A percentile compares a stretch with the other conserved stretches of the same genome.
Conservation (phyloP, 1,140 invertebrate species). For the Aphidius gifuensis region DNA sequence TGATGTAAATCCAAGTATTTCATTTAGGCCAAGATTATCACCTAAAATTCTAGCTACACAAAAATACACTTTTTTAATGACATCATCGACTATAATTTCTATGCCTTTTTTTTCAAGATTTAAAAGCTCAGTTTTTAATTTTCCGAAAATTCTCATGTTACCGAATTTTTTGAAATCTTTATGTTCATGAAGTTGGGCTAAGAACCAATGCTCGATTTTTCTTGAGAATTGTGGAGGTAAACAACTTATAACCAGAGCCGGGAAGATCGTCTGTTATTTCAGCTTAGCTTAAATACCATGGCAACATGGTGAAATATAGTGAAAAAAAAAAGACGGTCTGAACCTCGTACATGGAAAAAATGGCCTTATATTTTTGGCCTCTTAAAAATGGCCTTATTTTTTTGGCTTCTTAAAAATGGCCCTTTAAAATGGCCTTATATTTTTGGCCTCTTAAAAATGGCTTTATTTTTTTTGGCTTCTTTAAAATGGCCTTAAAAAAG, state of each 20-base stretch:
- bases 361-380: too few relatives aligned
- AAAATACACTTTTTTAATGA: slow-evolving; percentile 25
- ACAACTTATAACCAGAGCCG: slow-evolving; percentile 10
- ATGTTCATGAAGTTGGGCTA: slow-evolving; percentile 14
- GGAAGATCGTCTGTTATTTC: too few relatives aligned
- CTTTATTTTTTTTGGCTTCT: too few relatives aligned
- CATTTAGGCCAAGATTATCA: slow-evolving; percentile 30
- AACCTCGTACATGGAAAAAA: too few relatives aligned
- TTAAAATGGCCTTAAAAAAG: too few relatives aligned
- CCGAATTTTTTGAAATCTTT: slow-evolving; percentile 16
- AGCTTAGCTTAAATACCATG: too few relatives aligned
- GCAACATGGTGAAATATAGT: too few relatives aligned
- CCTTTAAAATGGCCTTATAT: too few relatives aligned
- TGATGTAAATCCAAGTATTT: slow-evolving; percentile 26
- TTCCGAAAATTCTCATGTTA: slow-evolving; percentile 14
- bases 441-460: too few relatives aligned
- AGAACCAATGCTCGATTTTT: slow-evolving; percentile 20
- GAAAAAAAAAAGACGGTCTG: too few relatives aligned
- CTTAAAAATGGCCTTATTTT: too few relatives aligned
- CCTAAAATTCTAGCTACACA: slow-evolving; percentile 25
- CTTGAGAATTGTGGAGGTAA: slow-evolving; percentile 19
- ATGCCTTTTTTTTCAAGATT: slow-evolving; percentile 26
- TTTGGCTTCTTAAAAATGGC: too few relatives aligned
- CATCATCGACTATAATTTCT: slow-evolving; percentile 21
- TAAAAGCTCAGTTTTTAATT: slow-evolving; percentile 22